phyloP scores from a whole-genome alignment of 2,888 invertebrate genomes.

The Tenthredo mesomela region DNA sequence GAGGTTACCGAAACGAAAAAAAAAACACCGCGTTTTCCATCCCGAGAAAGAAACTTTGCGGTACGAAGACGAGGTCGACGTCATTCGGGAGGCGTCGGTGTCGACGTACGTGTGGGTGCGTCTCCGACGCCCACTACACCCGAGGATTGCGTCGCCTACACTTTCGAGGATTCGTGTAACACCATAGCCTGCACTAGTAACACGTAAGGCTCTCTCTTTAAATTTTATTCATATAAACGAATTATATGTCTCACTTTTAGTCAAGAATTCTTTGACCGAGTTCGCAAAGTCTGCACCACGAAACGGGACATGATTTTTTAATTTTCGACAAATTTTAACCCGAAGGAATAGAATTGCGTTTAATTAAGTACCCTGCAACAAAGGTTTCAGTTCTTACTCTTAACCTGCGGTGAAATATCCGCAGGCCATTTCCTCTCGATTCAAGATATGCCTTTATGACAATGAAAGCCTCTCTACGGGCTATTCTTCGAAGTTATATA shows the following conservation, averaged over 20 bases:
- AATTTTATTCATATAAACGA: not conserved
- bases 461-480: not conserved
- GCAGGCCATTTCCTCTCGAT: not conserved
- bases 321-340: not conserved
- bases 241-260: not conserved
- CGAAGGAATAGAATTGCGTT: not conserved
- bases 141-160: conserved; percentile 38
- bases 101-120: conserved; percentile 76
- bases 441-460: not conserved
- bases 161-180: conserved; percentile 44
- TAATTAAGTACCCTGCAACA: not conserved
- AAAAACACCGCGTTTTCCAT: conserved; percentile 84
- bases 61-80: conserved; percentile 80
- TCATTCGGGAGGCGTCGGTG: conserved; percentile 69
- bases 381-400: not conserved
- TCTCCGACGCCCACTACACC: conserved; percentile 77
- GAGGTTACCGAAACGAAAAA: conserved; percentile 76
- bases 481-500: not conserved
- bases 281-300: not conserved
- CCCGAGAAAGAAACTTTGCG: conserved; percentile 85
- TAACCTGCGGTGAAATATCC: not conserved
- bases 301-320: not conserved
- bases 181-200: not conserved
- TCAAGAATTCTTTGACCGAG: not conserved
- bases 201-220: conserved; percentile 37